Evolutionary conservation across 2,888 invertebrate genomes (phyloP), one percentile per base, ranked within the genome.

Genomic region (Eupithecia tripunctaria): DNA sequence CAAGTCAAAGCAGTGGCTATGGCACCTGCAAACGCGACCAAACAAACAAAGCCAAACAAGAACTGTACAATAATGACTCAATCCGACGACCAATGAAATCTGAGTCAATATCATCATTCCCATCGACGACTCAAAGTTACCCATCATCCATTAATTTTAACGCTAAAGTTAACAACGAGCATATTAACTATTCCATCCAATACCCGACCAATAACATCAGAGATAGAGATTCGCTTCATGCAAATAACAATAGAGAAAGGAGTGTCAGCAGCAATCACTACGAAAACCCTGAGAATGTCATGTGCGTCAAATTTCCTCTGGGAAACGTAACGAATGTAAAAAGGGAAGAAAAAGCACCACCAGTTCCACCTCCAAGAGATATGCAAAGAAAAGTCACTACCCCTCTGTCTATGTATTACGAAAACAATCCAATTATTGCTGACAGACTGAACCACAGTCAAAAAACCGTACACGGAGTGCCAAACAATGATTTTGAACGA

Each of bases 331-430:
- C 90, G 59, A 91, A 91, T 78, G 86, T 89, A 51, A 91, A 89
- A 79, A 89, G 89, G 80, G 94, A 94, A 63, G 92, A 92, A 68
- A 95, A 93, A 65, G 83, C 95, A 51, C 97, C 97, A 7, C 97
- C 97, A 0, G 96, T 96, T 5, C 97, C 97, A 38, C 97, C 97
- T 0, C 97, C 97, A n/a, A 93, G 97, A 80, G 97, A 97, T 88
- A 97, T 96, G 78, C 95, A 95, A 82, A 95, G 96, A 74, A 95
- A 96, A 87, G 92, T 95, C 21, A 89, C 95, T 27, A 94, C 95
- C 43, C 93, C 93, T 75, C 78, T 94, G 79, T 94, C 95, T 32
- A 94, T 94, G 92, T 92, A 92, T 83, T 94, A 94, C 82, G 95
- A 95, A 81, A 92, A 91, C 80, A 91, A 89, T 72, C 82, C 90